Base-by-base conservation (phyloP, 2,113 vertebrate genomes). In the Erythrocercus mccallii region DNA sequence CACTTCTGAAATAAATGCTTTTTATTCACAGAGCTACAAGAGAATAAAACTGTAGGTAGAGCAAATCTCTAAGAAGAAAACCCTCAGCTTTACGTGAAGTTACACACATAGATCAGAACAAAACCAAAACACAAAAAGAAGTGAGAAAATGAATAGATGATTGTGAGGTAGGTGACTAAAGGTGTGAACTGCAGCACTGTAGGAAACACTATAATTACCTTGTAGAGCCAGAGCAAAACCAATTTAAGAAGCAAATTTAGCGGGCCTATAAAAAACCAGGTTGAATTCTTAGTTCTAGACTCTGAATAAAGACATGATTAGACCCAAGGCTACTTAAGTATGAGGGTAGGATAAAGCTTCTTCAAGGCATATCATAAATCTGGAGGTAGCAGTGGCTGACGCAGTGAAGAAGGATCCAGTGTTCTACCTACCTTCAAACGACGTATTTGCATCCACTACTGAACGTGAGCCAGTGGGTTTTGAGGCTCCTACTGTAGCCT, bases 101-200 rank as follows among this genome's bases (percentile, higher is more conserved):
- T 91, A 21, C 62, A 42, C 9, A n/a, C 8, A 13, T 68, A 77
- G 78, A 83, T 86, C 64, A 90, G 87, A 88, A 62, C 47, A 68
- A 95, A 95, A 78, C 51, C 62, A 80, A 88, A 91, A 86, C 56
- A 87, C 44, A 82, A 87, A 60, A 86, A 58, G 81, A 92, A 89
- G 53, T 57, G 70, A 80, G 66, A 45, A 80, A 92, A 92, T 79
- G 25, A 95, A 84, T 65, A 82, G 61, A 37, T 62, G 61, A 57
- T 50, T 77, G 62, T 42, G 56, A 76, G 56, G n/a, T 73, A 61
- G 58, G 56, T 38, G 86, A 60, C 1, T 11, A 54, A 53, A 44
- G 42, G 58, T 58, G 60, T 73, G 61, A 79, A 90, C 53, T 66
- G 47, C 82, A 88, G 79, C 87, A 56, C 82, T 56, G 54, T 30